Conservation (phyloP, 2,797 vertebrate species). For the Propithecus deckenii region DNA sequence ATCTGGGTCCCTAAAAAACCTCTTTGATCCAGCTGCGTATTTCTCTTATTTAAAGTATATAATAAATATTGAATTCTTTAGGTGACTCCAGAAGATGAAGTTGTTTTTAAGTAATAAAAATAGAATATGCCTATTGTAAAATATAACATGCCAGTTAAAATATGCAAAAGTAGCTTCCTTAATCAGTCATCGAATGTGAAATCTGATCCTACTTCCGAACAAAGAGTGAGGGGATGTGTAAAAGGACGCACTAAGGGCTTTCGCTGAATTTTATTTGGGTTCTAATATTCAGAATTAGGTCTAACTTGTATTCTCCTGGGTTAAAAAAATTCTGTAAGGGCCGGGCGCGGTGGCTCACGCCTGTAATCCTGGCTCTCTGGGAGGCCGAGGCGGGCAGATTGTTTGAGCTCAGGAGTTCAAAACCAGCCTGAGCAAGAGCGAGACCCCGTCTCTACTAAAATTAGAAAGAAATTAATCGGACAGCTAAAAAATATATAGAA, state of each 20-base stretch:
- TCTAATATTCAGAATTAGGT: background rate
- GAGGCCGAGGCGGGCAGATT: no score
- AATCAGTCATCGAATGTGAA: background rate
- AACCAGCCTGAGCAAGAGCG: no score
- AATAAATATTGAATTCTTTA: constrained; percentile 2
- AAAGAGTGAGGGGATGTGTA: background rate
- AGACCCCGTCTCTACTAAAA: no score
- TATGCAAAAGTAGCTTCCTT: background rate
- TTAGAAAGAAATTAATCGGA: no score
- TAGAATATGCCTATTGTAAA: background rate
- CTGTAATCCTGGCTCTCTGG: no score
- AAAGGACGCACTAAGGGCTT: background rate
- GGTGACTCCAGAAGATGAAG: background rate
- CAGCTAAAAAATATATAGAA: no score
- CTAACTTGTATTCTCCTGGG: background rate
- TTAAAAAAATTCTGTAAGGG: background rate
- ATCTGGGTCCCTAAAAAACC: background rate
- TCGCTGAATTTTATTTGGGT: background rate
- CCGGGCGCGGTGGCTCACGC: no score
- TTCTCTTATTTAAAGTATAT: background rate
- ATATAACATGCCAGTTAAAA: background rate
- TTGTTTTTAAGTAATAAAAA: background rate
- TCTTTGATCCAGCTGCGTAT: background rate
- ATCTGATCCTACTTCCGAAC: background rate
- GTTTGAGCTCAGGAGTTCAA: no score